Evolutionary conservation across 2,113 vertebrate genomes (phyloP), one percentile per base, ranked within the genome.

Genomic region (Burhinus oedicnemus): DNA sequence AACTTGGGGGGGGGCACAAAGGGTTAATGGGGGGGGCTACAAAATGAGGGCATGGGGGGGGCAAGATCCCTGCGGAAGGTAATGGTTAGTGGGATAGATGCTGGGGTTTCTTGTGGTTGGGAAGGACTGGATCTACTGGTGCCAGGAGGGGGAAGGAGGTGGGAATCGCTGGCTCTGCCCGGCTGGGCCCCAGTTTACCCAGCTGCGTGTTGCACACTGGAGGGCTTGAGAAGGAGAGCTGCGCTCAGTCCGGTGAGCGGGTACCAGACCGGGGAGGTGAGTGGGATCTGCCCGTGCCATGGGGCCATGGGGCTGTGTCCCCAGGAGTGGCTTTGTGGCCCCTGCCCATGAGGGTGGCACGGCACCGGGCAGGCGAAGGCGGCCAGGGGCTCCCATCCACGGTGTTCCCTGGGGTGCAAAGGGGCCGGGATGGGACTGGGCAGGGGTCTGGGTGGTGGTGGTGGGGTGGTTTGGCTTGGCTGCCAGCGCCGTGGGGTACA

Each of bases 351-450:
- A 14, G 20, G 74, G 34, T 15, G 27, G 44, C 23, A 32, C 47
- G 27, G 44, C 23, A 36, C 47, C 6, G 78, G 38, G 45, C 85
- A 52, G 62, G 32, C 1, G 4, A 26, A 38, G 66, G 32, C 2
- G 21, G 58, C n/a, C 29, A 0, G 2, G 34, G 16, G 30, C 58
- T 80, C 72, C 44, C 22, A 7, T 4, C 66, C 1, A 1, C 1
- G 3, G 19, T 9, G 4, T 32, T 72, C 36, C 60, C 45, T 66
- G 75, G 65, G 72, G 27, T 42, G 42, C 70, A 16, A 11, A 25
- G 64, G 75, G 58, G 21, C 83, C 3, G 16, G 49, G 34, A 79
- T 51, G 45, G 30, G 52, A 2, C 42, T 30, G 75, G 62, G 17
- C n/a, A 71, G 38, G 74, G 70, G 8, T 29, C 30, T 0, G 7